A percentile compares a stretch with the other conserved stretches of the same genome.
Conservation (phyloP, 2,113 vertebrate genomes). For the Crotophaga sulcirostris region DNA sequence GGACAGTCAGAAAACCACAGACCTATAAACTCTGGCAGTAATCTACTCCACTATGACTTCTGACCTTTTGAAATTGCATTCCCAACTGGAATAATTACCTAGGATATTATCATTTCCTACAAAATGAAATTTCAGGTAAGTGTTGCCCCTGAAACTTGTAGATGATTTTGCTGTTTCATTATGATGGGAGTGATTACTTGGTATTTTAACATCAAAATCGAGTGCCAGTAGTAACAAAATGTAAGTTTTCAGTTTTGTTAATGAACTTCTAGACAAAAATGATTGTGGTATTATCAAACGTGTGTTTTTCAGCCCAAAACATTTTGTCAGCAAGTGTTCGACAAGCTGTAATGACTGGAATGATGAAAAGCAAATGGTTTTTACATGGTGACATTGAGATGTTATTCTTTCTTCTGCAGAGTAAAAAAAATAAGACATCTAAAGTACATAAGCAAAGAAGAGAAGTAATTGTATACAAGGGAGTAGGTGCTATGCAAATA, state of each 20-base stretch:
- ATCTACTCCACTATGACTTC: neutral
- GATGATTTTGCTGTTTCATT: neutral
- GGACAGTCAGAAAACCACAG: neutral
- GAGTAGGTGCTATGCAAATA: conserved; percentile 25
- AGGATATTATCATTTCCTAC: neutral
- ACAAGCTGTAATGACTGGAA: neutral
- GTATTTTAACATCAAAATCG: neutral
- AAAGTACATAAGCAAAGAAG: neutral
- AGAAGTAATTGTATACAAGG: neutral
- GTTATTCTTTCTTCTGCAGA: neutral
- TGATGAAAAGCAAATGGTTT: neutral
- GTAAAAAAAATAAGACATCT: neutral
- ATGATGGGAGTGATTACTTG: neutral
- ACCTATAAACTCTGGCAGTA: neutral
- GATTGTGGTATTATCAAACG: neutral
- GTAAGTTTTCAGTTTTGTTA: neutral
- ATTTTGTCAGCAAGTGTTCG: neutral
- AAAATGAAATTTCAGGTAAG: neutral
- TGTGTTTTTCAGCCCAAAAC: neutral
- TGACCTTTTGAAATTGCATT: neutral
- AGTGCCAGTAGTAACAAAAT: neutral
- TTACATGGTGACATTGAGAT: neutral
- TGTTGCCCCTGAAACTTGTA: neutral
- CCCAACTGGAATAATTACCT: neutral
- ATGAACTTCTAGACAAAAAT: neutral